These are phyloP conservation scores for Caradrina kadenii DNA, from an alignment of 2,888 invertebrate species.

Conservation along the genomic window DNA sequence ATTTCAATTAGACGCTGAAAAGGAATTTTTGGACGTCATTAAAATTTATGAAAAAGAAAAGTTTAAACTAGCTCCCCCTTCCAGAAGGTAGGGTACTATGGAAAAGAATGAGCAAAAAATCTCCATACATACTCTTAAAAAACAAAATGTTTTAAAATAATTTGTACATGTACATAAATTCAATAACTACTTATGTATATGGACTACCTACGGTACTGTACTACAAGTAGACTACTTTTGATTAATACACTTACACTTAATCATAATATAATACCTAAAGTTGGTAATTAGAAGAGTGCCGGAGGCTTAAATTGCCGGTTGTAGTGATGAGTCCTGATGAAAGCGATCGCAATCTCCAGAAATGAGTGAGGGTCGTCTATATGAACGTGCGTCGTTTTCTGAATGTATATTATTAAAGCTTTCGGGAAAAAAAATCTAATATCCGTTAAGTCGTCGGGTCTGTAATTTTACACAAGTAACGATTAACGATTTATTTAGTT, in stretches of 20 bases:
- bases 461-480: conserved; percentile 64
- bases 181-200: no score
- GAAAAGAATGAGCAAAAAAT: no score
- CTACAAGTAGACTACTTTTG: neutral
- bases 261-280: conserved; percentile 8
- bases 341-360: conserved; percentile 80
- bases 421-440: conserved; percentile 89
- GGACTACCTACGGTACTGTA: no score
- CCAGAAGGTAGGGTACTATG: no score
- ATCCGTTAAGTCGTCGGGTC: conserved; percentile 89
- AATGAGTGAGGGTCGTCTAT: conserved; percentile 82
- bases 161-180: no score
- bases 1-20: no score
- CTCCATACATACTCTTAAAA: no score
- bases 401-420: conserved; percentile 78
- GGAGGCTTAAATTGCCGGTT: conserved; percentile 28
- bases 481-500: neutral
- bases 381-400: conserved; percentile 78
- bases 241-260: conserved; percentile 13
- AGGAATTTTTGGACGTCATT: no score
- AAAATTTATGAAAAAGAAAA: no score
- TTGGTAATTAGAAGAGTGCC: neutral
- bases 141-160: no score
- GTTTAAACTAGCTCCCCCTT: no score
- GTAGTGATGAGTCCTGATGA: conserved; percentile 71